These are phyloP conservation scores for Helicolenus hilgendorfi DNA, from an alignment of 2,797 vertebrate genomes.

Conservation along the genomic window DNA sequence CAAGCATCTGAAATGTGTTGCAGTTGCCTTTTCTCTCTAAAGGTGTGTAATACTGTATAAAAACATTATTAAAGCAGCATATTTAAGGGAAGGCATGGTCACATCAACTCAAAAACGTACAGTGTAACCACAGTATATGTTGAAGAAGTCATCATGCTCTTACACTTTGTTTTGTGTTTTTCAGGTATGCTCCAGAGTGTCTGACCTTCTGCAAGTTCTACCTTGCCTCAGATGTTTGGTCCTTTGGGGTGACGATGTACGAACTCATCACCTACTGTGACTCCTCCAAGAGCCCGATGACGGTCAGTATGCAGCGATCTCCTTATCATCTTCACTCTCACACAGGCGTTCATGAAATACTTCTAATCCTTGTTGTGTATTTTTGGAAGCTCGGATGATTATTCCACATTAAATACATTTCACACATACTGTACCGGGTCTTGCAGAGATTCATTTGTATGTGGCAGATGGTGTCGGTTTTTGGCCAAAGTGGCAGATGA, in stretches of 20 bases:
- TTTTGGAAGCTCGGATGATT: background rate
- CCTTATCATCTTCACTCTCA: background rate
- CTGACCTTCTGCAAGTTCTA: conserved; percentile 96
- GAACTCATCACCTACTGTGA: conserved; percentile 98
- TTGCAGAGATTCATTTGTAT: conserved; percentile 3
- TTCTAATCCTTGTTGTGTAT: background rate
- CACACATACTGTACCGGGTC: background rate
- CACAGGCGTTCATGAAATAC: background rate
- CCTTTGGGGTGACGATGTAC: conserved; percentile 97
- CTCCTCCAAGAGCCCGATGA: conserved; percentile 92
- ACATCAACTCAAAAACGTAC: background rate
- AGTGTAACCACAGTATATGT: no score
- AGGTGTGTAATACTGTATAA: background rate
- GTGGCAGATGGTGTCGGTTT: conserved; percentile 74
- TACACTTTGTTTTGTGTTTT: background rate
- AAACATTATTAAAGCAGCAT: background rate
- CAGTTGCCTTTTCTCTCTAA: background rate
- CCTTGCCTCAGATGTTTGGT: conserved; percentile 97
- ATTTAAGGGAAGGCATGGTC: background rate
- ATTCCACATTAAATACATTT: background rate
- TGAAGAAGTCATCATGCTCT: background rate
- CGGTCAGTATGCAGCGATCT: conserved; percentile 84
- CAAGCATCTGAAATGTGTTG: background rate
- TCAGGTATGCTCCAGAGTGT: conserved; percentile 98
- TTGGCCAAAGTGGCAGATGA: conserved; percentile 72